These are phyloP conservation scores for Elanoides forficatus DNA, from an alignment of 2,113 vertebrate genomes.

Conservation along the genomic window DNA sequence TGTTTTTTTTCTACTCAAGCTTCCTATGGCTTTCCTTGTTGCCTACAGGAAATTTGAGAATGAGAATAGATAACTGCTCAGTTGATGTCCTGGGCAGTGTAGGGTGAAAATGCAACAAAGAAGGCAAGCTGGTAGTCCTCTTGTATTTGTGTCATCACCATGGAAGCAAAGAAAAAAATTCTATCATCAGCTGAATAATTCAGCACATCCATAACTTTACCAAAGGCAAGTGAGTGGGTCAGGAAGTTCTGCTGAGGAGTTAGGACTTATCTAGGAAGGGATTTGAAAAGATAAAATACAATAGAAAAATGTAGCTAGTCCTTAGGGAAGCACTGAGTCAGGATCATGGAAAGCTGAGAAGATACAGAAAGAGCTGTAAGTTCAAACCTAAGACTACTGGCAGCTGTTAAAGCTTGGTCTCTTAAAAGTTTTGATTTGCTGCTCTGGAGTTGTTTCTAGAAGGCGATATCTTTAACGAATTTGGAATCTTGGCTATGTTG, in stretches of 20 bases:
- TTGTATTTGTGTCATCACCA: background rate
- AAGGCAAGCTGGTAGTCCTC: background rate
- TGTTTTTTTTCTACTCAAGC: background rate
- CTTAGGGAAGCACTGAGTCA: background rate
- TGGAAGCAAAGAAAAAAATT: background rate
- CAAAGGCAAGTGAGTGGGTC: background rate
- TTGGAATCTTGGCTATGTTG: background rate
- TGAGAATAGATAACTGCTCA: background rate
- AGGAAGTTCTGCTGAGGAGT: background rate
- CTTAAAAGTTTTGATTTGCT: background rate
- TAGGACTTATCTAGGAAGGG: background rate
- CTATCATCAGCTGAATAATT: background rate
- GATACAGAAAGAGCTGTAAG: background rate
- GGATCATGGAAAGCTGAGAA: background rate
- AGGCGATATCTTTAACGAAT: background rate
- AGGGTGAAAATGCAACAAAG: background rate
- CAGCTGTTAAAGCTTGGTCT: background rate
- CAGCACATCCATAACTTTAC: background rate
- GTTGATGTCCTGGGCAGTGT: background rate
- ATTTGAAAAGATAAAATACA: background rate
- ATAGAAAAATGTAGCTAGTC: background rate
- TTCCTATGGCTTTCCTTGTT: background rate
- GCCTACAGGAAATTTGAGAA: background rate
- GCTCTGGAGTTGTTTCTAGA: background rate
- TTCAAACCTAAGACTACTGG: background rate